These are phyloP conservation scores for Nephrocerus scutellatus DNA, from an alignment of 2,888 invertebrate species.

Conservation along the genomic window DNA sequence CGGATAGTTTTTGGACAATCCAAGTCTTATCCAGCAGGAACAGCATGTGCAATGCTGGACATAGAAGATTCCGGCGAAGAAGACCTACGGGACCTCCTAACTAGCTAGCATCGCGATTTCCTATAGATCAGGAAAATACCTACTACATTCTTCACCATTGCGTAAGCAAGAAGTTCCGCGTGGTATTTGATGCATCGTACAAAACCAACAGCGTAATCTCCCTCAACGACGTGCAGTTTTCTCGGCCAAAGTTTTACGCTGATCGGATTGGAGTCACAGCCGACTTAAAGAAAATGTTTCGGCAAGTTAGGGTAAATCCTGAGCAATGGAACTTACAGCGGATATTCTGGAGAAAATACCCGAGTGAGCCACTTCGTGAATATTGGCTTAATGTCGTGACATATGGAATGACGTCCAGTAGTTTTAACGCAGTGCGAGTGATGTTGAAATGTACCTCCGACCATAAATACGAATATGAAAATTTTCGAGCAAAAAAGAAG, in stretches of 20 bases:
- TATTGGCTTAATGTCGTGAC: conserved; percentile 10
- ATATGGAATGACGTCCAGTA: conserved; percentile 8
- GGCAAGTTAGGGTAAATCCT: conserved; percentile 5
- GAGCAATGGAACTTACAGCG: conserved; percentile 9
- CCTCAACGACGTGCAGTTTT: conserved; percentile 7
- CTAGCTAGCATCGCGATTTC: background rate
- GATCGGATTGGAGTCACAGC: conserved; percentile 6
- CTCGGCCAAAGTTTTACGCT: conserved; percentile 4
- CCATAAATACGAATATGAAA: too few relatives aligned
- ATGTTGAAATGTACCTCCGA: conserved; percentile 4
- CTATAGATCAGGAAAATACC: background rate
- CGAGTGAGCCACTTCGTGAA: background rate
- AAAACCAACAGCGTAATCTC: too few relatives aligned
- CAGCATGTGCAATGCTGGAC: too few relatives aligned
- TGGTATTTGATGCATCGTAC: too few relatives aligned
- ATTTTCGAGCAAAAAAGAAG: too few relatives aligned
- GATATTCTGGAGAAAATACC: conserved; percentile 11
- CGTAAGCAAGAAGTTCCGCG: too few relatives aligned
- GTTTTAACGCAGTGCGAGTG: conserved; percentile 4
- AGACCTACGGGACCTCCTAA: too few relatives aligned
- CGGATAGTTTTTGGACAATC: too few relatives aligned
- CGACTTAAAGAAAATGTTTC: conserved; percentile 9
- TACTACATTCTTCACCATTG: conserved; percentile 7
- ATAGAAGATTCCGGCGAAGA: background rate
- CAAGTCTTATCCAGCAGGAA: too few relatives aligned